These are phyloP conservation scores for Larimichthys polyactis DNA, from an alignment of 2,113 vertebrate genomes.

Conservation along the genomic window DNA sequence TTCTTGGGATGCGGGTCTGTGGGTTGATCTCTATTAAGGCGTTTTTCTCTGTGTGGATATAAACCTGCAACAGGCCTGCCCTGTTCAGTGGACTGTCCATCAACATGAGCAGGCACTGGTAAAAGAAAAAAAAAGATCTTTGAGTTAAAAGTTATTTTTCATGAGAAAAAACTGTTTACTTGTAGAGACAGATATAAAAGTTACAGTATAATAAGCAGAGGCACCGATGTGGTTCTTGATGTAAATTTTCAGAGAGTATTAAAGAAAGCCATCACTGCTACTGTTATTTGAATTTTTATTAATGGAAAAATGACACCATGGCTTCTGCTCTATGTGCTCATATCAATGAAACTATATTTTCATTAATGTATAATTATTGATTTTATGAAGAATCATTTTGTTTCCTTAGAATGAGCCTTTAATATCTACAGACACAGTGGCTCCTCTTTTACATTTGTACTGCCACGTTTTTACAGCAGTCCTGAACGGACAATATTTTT, in stretches of 20 bases:
- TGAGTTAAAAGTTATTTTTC: background rate
- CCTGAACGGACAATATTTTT: background rate
- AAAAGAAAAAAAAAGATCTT: constrained; percentile 7
- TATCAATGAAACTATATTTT: no score
- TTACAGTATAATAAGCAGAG: background rate
- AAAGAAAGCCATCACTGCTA: no score
- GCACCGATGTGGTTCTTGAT: background rate
- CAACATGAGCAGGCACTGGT: constrained; percentile 94
- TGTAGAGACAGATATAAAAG: background rate
- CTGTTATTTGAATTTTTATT: no score
- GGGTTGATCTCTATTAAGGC: constrained; percentile 96
- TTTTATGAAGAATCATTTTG: no score
- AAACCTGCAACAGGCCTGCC: constrained; percentile 95
- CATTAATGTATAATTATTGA: no score
- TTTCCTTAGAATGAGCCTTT: no score
- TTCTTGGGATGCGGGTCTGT: constrained; percentile 96
- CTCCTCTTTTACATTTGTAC: no score
- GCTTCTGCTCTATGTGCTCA: no score
- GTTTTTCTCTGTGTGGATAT: constrained; percentile 95
- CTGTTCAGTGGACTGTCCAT: constrained; percentile 98
- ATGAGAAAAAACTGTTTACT: background rate
- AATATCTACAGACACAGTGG: no score
- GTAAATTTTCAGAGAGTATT: background rate
- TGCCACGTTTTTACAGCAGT: no score
- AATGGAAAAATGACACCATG: no score